phyloP scores from a whole-genome alignment of 1,140 invertebrate species.

The Cephus cinctus region DNA sequence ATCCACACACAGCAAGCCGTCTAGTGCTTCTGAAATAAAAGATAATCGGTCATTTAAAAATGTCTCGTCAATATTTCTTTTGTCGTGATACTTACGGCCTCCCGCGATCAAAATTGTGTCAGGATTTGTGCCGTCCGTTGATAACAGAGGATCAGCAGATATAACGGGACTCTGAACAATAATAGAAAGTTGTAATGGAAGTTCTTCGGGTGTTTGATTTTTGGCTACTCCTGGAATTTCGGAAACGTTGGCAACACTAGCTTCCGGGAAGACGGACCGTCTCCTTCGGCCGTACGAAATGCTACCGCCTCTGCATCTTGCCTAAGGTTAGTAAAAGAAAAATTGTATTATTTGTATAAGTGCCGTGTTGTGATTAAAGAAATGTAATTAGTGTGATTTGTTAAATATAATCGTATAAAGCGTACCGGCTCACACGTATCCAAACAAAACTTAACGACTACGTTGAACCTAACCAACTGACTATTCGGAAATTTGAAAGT shows the following conservation, averaged over 20 bases:
- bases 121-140: constrained; percentile 25
- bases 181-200: constrained; percentile 46
- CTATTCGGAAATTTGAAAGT: constrained; percentile 74
- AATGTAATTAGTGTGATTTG: background rate
- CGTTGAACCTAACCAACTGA: constrained; percentile 65
- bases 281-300: constrained; percentile 41
- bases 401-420: background rate
- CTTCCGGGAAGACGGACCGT: constrained; percentile 17
- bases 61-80: background rate
- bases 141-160: constrained; percentile 29
- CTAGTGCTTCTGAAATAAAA: constrained; percentile 30
- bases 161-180: constrained; percentile 42
- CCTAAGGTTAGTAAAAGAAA: constrained; percentile 23
- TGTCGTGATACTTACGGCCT: constrained; percentile 27
- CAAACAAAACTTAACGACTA: constrained; percentile 69
- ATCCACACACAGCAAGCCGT: constrained; percentile 41
- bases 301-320: constrained; percentile 34
- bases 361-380: background rate
- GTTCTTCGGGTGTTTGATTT: constrained; percentile 29
- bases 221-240: constrained; percentile 6
- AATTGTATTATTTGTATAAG: constrained; percentile 1
- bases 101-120: constrained; percentile 39
- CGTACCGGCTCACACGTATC: constrained; percentile 61
- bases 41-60: constrained; percentile 5
- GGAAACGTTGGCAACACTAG: constrained; percentile 4